phyloP scores from a whole-genome alignment of 2,888 invertebrate species.

The Epinotia bilunana region DNA sequence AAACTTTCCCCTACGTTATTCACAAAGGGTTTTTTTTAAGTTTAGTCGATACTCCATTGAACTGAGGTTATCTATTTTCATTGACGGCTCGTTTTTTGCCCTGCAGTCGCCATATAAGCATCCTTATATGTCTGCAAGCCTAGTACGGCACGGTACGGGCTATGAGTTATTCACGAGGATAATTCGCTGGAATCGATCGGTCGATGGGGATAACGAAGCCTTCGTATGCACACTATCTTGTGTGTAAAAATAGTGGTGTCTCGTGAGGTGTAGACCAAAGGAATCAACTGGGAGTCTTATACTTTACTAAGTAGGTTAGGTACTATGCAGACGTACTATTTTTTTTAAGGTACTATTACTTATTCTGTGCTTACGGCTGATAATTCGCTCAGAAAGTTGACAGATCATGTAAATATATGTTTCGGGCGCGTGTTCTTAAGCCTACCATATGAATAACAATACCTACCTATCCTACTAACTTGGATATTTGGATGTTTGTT shows the following conservation, averaged over 20 bases:
- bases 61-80: constrained; percentile 47
- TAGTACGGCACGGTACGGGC: constrained; percentile 49
- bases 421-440: no score
- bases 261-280: background rate
- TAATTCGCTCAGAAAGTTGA: no score
- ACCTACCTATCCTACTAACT: no score
- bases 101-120: constrained; percentile 5
- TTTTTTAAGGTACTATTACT: no score
- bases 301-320: no score
- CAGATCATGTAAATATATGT: no score
- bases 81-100: constrained; percentile 31
- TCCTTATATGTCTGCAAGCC: constrained; percentile 39
- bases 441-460: no score
- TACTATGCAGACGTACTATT: no score
- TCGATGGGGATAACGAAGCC: constrained; percentile 24
- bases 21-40: constrained; percentile 72
- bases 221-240: background rate
- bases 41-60: constrained; percentile 77
- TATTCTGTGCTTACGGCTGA: no score
- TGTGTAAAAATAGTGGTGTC: background rate
- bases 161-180: constrained; percentile 41
- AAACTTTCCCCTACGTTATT: constrained; percentile 65
- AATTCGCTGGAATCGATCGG: constrained; percentile 41
- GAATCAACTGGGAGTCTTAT: background rate
- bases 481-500: no score